Conservation (phyloP, 1,140 invertebrate genomes). For the Lethocerus indicus region DNA sequence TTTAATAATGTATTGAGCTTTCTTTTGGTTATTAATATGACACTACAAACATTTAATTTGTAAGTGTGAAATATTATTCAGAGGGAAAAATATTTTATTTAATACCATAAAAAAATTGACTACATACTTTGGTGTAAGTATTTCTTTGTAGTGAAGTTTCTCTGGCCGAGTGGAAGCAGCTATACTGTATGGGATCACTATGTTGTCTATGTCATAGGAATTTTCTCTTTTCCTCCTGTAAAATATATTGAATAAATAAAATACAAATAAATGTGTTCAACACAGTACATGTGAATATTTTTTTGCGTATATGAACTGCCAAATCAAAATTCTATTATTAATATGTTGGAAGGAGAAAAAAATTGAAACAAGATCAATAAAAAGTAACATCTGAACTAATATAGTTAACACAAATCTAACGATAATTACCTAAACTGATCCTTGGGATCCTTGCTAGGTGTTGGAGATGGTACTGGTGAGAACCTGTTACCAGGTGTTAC, state of each 20-base stretch:
- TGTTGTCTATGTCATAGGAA: constrained; percentile 93
- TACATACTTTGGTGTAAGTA: constrained; percentile 81
- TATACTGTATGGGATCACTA: constrained; percentile 92
- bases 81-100: too few relatives aligned
- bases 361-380: background rate
- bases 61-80: too few relatives aligned
- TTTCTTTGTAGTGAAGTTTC: constrained; percentile 93
- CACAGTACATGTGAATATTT: too few relatives aligned
- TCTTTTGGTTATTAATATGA: too few relatives aligned
- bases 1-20: too few relatives aligned
- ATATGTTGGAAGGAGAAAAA: too few relatives aligned
- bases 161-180: constrained; percentile 78
- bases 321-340: too few relatives aligned
- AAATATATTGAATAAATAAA: constrained; percentile 14
- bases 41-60: too few relatives aligned
- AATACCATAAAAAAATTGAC: background rate
- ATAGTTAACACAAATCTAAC: background rate
- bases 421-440: constrained; percentile 1
- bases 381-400: background rate
- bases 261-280: background rate
- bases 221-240: constrained; percentile 39
- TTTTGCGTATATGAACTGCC: too few relatives aligned
- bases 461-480: background rate
- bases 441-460: constrained; percentile 1
- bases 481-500: too few relatives aligned